phyloP scores from a whole-genome alignment of 2,113 vertebrate genomes.

The Spilogale gracilis region DNA sequence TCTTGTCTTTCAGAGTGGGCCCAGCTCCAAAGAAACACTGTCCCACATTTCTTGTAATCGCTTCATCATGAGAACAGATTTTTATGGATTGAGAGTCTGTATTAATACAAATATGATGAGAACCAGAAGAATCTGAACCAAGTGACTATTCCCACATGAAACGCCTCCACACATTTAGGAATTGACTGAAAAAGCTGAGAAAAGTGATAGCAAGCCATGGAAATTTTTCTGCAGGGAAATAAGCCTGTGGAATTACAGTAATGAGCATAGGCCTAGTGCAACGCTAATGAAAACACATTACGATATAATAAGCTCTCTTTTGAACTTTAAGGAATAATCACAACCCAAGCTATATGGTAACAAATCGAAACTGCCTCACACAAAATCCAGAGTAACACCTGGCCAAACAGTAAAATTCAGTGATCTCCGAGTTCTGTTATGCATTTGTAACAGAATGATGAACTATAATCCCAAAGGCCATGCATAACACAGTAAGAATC shows the following conservation, averaged over 20 bases:
- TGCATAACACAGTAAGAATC: neutral
- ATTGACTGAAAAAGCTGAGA: neutral
- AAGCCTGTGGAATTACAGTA: neutral
- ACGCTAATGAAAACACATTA: neutral
- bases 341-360: neutral
- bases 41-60: neutral
- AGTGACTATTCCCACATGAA: neutral
- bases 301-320: neutral
- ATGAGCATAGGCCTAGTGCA: neutral
- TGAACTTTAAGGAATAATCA: slow-evolving; percentile 24
- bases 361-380: neutral
- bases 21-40: neutral
- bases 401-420: neutral
- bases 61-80: slow-evolving; percentile 41
- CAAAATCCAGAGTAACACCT: neutral
- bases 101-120: slow-evolving; percentile 15
- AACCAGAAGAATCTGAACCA: slow-evolving; percentile 14
- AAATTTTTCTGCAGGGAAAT: neutral
- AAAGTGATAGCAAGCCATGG: neutral
- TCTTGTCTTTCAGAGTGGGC: neutral
- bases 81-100: neutral
- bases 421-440: neutral
- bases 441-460: neutral
- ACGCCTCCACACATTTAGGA: neutral
- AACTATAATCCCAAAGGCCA: neutral